A percentile compares a stretch with the other conserved stretches of the same genome.
Conservation (phyloP, 2,888 invertebrate species). For the Oligia strigilis region DNA sequence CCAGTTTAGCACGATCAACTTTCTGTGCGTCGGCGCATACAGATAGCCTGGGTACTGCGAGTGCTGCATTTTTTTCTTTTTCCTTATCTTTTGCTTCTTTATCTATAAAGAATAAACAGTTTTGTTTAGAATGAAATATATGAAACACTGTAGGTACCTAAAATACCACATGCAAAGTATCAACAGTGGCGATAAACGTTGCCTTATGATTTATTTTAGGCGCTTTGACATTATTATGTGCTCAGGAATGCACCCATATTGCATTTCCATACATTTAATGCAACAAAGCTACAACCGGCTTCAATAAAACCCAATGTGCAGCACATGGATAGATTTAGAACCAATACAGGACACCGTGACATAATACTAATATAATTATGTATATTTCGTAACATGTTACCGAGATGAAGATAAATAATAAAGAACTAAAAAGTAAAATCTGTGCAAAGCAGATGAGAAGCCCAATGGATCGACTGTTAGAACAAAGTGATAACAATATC, state of each 20-base stretch:
- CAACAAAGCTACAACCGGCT: conserved; percentile 8
- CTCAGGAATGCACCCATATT: conserved; percentile 23
- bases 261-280: conserved; percentile 31
- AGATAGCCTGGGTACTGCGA: conserved; percentile 96
- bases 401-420: neutral
- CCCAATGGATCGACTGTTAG: neutral
- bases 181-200: conserved; percentile 25
- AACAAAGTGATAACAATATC: neutral
- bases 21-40: conserved; percentile 98
- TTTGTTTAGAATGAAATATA: neutral
- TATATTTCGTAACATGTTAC: neutral
- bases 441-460: neutral
- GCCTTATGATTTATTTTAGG: conserved; percentile 42
- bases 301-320: conserved; percentile 5
- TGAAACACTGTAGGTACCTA: neutral
- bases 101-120: conserved; percentile 88
- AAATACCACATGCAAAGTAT: neutral
- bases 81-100: conserved; percentile 95
- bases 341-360: neutral
- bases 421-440: neutral
- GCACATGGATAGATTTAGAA: conserved; percentile 8
- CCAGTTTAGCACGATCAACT: conserved; percentile 97
- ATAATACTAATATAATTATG: neutral
- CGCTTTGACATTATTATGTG: conserved; percentile 13
- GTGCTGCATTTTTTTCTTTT: conserved; percentile 93